Conservation (phyloP, 2,797 vertebrate species). For the Phyllotis vaccarum region DNA sequence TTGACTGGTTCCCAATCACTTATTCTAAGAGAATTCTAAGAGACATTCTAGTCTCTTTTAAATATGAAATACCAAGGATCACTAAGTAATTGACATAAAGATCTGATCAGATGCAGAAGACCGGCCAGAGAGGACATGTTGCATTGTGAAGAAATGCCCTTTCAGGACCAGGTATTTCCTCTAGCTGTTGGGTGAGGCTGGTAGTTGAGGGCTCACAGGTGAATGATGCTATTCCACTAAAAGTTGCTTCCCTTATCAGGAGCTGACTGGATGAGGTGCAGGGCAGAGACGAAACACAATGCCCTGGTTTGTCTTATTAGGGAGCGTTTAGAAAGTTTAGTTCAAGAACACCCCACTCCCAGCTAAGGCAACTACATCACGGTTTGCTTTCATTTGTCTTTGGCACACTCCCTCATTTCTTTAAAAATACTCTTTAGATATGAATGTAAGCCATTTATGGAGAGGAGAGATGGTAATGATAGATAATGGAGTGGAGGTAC, state of each 20-base stretch:
- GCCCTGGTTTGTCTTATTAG: neutral
- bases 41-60: neutral
- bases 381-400: neutral
- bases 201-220: neutral
- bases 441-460: neutral
- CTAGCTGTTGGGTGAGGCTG: neutral
- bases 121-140: neutral
- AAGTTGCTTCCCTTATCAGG: neutral
- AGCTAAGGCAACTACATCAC: neutral
- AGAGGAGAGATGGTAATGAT: neutral
- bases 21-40: too few relatives aligned
- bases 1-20: neutral
- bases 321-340: neutral
- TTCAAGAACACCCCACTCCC: neutral
- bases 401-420: neutral
- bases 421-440: neutral
- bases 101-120: neutral
- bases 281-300: neutral
- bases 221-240: neutral
- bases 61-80: constrained; percentile 23
- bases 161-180: neutral
- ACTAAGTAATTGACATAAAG: constrained; percentile 21
- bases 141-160: neutral
- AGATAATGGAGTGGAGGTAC: too few relatives aligned
- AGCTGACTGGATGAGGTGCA: neutral